These are phyloP conservation scores for Macropodus opercularis DNA, from an alignment of 2,797 vertebrate species.

Conservation along the genomic window DNA sequence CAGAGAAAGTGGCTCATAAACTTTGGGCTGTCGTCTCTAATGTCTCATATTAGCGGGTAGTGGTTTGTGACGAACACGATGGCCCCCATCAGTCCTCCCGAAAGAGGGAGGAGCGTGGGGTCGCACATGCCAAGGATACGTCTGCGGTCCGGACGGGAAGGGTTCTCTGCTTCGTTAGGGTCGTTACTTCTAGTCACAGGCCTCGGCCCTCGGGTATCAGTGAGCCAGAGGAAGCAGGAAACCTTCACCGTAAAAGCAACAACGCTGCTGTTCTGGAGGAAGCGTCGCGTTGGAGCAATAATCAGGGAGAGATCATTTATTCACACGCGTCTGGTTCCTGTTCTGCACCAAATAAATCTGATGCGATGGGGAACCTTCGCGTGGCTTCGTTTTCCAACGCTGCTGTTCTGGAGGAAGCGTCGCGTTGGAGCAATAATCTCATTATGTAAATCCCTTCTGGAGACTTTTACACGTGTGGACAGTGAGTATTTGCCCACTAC, in stretches of 20 bases:
- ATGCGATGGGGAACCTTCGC: too few relatives aligned
- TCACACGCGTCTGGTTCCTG: too few relatives aligned
- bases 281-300: slow-evolving; percentile 2
- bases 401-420: slow-evolving; percentile 3
- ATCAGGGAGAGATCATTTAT: too few relatives aligned
- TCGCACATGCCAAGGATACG: neutral
- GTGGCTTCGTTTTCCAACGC: too few relatives aligned
- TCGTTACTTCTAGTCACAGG: too few relatives aligned
- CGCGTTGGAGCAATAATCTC: neutral
- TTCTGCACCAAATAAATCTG: too few relatives aligned
- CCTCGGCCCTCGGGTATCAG: too few relatives aligned
- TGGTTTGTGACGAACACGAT: slow-evolving; percentile 62
- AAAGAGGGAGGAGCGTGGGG: slow-evolving; percentile 9
- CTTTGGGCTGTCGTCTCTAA: slow-evolving; percentile 36
- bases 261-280: neutral
- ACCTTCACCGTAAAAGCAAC: too few relatives aligned
- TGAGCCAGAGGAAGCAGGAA: too few relatives aligned
- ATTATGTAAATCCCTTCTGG: slow-evolving; percentile 35
- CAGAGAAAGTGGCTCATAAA: slow-evolving; percentile 34
- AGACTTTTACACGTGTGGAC: neutral
- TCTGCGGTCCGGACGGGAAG: slow-evolving; percentile 1
- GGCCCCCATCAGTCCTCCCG: slow-evolving; percentile 51
- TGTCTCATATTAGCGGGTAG: slow-evolving; percentile 52
- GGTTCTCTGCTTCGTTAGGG: too few relatives aligned
- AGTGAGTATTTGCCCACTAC: slow-evolving; percentile 4